A percentile compares a stretch with the other conserved stretches of the same genome.
Evolutionary conservation across 2,888 invertebrate genomes (phyloP).

Genomic region (Gibbula magus): DNA sequence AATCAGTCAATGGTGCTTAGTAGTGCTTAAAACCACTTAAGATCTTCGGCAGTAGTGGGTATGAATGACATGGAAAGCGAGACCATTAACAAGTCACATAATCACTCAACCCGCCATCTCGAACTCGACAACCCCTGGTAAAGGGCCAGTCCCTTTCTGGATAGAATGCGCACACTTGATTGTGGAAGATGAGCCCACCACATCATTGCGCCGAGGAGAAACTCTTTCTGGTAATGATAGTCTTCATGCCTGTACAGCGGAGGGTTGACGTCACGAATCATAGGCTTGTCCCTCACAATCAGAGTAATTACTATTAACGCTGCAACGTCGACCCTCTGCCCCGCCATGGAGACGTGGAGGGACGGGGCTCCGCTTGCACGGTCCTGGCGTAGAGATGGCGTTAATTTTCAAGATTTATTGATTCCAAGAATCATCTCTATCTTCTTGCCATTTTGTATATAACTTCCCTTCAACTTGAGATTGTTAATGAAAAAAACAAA

Average conservation of each 20-base stretch:
- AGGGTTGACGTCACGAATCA: conserved; percentile 1
- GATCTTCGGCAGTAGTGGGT: too few species aligned
- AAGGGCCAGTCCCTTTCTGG: too few species aligned
- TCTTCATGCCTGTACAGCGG: neutral
- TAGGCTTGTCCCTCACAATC: neutral
- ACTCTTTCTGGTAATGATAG: neutral
- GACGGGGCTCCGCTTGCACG: neutral
- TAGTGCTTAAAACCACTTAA: too few species aligned
- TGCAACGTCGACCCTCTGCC: neutral
- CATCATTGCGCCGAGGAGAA: neutral
- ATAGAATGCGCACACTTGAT: too few species aligned
- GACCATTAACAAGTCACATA: too few species aligned
- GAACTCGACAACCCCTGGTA: too few species aligned
- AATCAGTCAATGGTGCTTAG: too few species aligned
- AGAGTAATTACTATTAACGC: neutral
- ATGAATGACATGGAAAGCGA: too few species aligned
- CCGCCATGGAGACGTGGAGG: neutral
- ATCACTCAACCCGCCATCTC: too few species aligned
- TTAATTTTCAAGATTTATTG: neutral
- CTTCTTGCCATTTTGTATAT: neutral
- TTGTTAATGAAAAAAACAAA: neutral
- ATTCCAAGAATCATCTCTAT: neutral
- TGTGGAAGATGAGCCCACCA: too few species aligned
- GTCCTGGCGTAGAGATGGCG: neutral
- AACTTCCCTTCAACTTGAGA: neutral